Base-by-base conservation (phyloP, 2,113 vertebrate species). In the Cyprinodon brontotheroides region DNA sequence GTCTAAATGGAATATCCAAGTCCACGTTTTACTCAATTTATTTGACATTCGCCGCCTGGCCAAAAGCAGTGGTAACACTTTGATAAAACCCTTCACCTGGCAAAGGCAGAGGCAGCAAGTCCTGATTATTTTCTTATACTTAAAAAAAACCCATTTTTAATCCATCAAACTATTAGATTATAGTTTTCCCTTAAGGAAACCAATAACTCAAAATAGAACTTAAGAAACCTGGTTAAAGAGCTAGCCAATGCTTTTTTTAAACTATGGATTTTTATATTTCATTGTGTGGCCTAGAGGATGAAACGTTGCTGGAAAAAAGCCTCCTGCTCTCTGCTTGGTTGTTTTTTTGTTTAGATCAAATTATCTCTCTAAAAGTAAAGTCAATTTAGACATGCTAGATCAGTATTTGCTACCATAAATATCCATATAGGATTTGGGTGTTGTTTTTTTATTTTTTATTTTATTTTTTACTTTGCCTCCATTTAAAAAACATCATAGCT, bases 1-100 rank as follows among this genome's bases (percentile, higher is more conserved):
- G 64, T 77, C 81, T 81, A 68, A 76, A 80, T 82, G 65, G 81
- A 86, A 83, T 85, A 85, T 75, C 60, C 71, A 50, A 71, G 38
- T 65, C 14, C 10, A 67, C 75, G 53, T 72, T 74, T 65, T 36
- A 14, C 4, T 13, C 36, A 29, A 68, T 50, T 29, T 53, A 41
- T 43, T 66, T 62, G 22, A 14, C 70, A 14, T 43, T 14, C 57
- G 7, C 64, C 8, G 1, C 29, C 64, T 66, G 64, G 64, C 64
- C 64, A 66, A 66, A 45, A 66, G 29, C 13, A 62, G 20, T 36
- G 11, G 13, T 9, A 65, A 36, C 20, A n/a, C 50, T 2, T 57
- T n/a, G 14, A 20, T 57, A n/a, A 57, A 57, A 57, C n/a, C 50
- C 50, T 20, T 57, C 17, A n/a, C 10, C 50, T 57, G 50, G 17